Conservation (phyloP, 2,888 invertebrate species). For the Margaritifera margaritifera region DNA sequence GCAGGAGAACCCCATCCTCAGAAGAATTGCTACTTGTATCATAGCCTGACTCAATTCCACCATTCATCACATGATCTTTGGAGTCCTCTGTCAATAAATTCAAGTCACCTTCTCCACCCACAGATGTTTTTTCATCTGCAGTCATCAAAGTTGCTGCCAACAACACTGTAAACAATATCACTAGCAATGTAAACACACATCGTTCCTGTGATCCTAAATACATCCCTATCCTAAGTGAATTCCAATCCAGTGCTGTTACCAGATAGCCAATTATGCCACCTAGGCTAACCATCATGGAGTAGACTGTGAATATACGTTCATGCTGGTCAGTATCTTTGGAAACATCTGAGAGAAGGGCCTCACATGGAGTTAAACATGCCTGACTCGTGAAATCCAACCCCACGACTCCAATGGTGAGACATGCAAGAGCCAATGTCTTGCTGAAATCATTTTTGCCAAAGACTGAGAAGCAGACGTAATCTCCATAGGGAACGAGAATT, state of each 20-base stretch:
- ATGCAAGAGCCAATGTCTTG: slow-evolving; percentile 46
- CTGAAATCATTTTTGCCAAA: slow-evolving; percentile 47
- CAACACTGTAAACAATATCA: slow-evolving; percentile 88
- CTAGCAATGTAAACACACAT: slow-evolving; percentile 92
- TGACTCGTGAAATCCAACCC: slow-evolving; percentile 96
- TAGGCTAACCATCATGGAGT: slow-evolving; percentile 95
- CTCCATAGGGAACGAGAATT: slow-evolving; percentile 71
- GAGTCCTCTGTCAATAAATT: slow-evolving; percentile 6
- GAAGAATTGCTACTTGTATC: slow-evolving; percentile 57
- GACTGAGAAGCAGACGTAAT: slow-evolving; percentile 47
- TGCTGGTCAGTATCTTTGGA: slow-evolving; percentile 92
- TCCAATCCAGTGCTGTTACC: slow-evolving; percentile 86
- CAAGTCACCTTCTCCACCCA: background rate
- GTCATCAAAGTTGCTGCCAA: slow-evolving; percentile 88
- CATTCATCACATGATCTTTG: slow-evolving; percentile 13
- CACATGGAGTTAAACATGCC: slow-evolving; percentile 94
- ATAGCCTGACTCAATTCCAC: slow-evolving; percentile 58
- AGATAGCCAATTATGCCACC: slow-evolving; percentile 96
- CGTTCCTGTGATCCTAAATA: slow-evolving; percentile 90
- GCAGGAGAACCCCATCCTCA: slow-evolving; percentile 27
- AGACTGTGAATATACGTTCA: slow-evolving; percentile 92
- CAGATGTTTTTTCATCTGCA: slow-evolving; percentile 87
- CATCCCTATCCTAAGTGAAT: slow-evolving; percentile 77
- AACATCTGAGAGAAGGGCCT: slow-evolving; percentile 94
- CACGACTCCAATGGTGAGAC: slow-evolving; percentile 83